These are phyloP conservation scores for Drymodes brunneopygia DNA, from an alignment of 2,113 vertebrate species.

Conservation along the genomic window DNA sequence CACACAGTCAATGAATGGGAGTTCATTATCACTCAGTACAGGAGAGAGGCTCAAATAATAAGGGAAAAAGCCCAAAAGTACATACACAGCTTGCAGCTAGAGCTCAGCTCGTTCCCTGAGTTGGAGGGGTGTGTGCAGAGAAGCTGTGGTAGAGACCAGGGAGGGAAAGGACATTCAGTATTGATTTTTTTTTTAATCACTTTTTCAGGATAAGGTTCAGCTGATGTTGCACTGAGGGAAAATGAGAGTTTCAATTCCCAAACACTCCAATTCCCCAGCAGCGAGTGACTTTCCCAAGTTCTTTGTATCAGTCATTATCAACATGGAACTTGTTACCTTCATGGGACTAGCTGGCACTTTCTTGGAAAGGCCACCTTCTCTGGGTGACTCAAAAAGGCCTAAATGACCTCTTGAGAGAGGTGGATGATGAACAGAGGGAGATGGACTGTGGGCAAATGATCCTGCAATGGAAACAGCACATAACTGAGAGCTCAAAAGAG, in stretches of 20 bases:
- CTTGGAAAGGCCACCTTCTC: neutral
- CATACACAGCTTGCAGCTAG: neutral
- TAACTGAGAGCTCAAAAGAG: neutral
- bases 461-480: neutral
- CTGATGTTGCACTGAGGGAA: neutral
- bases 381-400: neutral
- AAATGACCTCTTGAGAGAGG: neutral
- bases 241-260: neutral
- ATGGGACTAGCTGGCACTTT: neutral
- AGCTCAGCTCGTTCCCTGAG: neutral
- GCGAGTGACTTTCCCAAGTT: neutral
- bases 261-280: neutral
- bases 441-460: neutral
- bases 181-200: neutral
- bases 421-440: neutral
- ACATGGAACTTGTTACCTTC: neutral
- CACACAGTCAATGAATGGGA: neutral
- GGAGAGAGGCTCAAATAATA: neutral
- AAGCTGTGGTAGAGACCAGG: neutral
- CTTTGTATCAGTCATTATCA: neutral
- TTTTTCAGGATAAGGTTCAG: neutral
- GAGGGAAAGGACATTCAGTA: neutral
- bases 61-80: neutral
- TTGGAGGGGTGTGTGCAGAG: neutral
- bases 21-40: conserved; percentile 2